Percentiles rank a stretch among this genome's conserved stretches.
Conservation (phyloP, 2,888 invertebrate species). For the Pheosia tremula region DNA sequence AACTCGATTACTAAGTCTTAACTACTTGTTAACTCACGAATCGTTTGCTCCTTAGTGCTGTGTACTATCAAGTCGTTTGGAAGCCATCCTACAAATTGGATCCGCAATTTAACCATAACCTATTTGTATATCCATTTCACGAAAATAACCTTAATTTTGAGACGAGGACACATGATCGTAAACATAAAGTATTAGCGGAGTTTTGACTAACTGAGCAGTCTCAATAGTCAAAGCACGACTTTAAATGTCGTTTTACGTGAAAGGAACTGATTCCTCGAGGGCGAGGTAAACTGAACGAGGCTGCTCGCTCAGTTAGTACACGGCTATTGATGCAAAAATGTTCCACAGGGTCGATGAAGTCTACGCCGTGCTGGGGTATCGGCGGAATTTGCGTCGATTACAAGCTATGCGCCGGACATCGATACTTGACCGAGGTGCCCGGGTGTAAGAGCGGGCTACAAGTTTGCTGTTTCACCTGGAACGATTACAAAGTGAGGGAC, state of each 20-base stretch:
- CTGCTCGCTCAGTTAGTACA: too few relatives aligned
- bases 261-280: too few relatives aligned
- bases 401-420: slow-evolving; percentile 59
- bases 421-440: slow-evolving; percentile 57
- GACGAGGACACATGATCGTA: too few relatives aligned
- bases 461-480: slow-evolving; percentile 75
- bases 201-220: too few relatives aligned
- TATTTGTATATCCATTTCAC: too few relatives aligned
- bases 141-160: too few relatives aligned
- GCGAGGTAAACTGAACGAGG: too few relatives aligned
- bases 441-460: slow-evolving; percentile 64
- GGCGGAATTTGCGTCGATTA: slow-evolving; percentile 69
- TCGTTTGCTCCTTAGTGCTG: not conserved
- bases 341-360: slow-evolving; percentile 59
- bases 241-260: too few relatives aligned
- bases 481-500: slow-evolving; percentile 57
- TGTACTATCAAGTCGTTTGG: slow-evolving; percentile 6
- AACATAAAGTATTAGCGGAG: too few relatives aligned
- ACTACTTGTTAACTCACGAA: not conserved
- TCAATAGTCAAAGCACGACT: too few relatives aligned
- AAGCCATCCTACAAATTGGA: slow-evolving; percentile 5
- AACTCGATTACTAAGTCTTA: not conserved
- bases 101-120: slow-evolving; percentile 1
- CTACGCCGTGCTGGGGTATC: slow-evolving; percentile 66
- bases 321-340: too few relatives aligned